Percentiles rank a stretch among this genome's conserved stretches.
phyloP scores from a whole-genome alignment of 2,888 invertebrate species.

The Drosophila pseudotalamancana region DNA sequence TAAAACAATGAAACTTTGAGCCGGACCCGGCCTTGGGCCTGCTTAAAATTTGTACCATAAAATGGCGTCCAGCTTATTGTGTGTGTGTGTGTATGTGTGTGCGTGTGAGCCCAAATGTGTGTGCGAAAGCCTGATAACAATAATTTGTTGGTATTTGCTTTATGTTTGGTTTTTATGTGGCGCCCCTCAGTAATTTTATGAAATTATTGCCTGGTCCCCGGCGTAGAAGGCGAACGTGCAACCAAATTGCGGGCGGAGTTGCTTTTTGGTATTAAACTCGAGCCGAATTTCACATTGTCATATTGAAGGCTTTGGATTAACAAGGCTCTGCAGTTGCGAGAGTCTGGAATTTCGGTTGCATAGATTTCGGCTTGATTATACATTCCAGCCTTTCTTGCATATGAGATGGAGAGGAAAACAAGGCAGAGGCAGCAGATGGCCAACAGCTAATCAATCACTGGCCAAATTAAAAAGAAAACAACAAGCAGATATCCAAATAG shows the following conservation, averaged over 20 bases:
- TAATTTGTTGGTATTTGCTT: slow-evolving; percentile 40
- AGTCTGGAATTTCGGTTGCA: neutral
- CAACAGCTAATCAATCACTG: slow-evolving; percentile 62
- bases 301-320: neutral
- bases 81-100: neutral
- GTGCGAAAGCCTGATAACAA: slow-evolving; percentile 56
- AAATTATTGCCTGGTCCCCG: slow-evolving; percentile 45
- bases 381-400: neutral
- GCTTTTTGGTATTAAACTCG: too few species aligned
- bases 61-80: slow-evolving; percentile 7
- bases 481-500: slow-evolving; percentile 1
- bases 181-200: slow-evolving; percentile 42
- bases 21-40: slow-evolving; percentile 1
- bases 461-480: slow-evolving; percentile 1
- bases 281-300: too few species aligned
- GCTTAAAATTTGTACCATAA: slow-evolving; percentile 29
- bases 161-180: slow-evolving; percentile 45
- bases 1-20: slow-evolving; percentile 50
- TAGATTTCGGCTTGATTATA: neutral
- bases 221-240: neutral
- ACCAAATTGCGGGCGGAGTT: neutral
- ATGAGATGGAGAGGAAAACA: neutral
- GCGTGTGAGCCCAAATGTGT: slow-evolving; percentile 7
- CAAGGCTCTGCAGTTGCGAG: neutral
- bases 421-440: slow-evolving; percentile 25